phyloP scores from a whole-genome alignment of 1,140 invertebrate species.

The Drosophila mauritiana region DNA sequence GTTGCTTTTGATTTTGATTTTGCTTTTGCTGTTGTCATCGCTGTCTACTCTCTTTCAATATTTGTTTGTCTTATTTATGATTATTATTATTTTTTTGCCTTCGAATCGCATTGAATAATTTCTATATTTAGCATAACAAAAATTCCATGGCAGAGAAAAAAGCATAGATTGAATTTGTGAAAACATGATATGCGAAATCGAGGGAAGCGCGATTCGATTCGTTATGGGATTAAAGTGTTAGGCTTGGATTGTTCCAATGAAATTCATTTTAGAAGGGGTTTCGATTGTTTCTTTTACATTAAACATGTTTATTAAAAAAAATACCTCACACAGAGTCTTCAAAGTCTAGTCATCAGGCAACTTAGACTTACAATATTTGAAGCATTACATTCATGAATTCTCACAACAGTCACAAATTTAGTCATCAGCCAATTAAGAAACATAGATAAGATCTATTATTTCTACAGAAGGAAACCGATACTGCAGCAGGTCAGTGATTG shows the following conservation, averaged over 20 bases:
- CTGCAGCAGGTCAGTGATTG: slow-evolving; percentile 12
- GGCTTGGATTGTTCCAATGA: neutral
- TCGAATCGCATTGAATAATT: slow-evolving; percentile 72
- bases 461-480: slow-evolving; percentile 1
- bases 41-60: slow-evolving; percentile 54
- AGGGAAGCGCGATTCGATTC: slow-evolving; percentile 15
- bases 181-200: slow-evolving; percentile 59
- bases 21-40: slow-evolving; percentile 6
- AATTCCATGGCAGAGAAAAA: slow-evolving; percentile 52
- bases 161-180: slow-evolving; percentile 55
- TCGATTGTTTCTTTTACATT: neutral
- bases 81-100: slow-evolving; percentile 44
- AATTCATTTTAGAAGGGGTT: neutral
- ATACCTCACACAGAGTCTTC: too few relatives aligned
- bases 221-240: slow-evolving; percentile 37
- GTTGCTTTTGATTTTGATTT: neutral
- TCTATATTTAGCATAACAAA: slow-evolving; percentile 78
- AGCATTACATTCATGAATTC: too few relatives aligned
- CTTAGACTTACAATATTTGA: too few relatives aligned
- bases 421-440: slow-evolving; percentile 5
- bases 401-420: neutral
- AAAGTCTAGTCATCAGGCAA: too few relatives aligned
- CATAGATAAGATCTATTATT: slow-evolving; percentile 14
- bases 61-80: slow-evolving; percentile 48
- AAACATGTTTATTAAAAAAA: too few relatives aligned